Conservation (phyloP, 2,113 vertebrate species). For the Corvus moneduloides region DNA sequence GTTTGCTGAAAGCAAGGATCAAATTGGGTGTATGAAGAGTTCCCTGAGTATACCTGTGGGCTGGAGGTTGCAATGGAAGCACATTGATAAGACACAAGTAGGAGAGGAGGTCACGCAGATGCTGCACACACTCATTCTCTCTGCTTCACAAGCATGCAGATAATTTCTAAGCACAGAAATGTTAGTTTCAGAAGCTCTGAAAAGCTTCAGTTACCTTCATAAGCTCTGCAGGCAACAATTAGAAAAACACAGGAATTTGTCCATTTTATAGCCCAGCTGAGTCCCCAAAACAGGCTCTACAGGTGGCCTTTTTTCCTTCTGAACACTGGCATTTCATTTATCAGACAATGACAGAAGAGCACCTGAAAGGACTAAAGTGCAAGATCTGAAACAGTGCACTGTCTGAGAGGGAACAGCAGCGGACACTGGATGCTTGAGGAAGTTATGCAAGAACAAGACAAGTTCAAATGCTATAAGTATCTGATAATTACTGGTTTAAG, state of each 20-base stretch:
- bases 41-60: background rate
- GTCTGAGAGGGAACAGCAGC: background rate
- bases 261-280: background rate
- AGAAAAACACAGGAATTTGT: background rate
- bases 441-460: background rate
- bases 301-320: background rate
- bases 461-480: background rate
- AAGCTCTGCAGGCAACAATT: background rate
- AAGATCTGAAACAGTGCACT: background rate
- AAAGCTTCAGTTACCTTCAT: background rate
- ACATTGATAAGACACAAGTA: rapidly evolving
- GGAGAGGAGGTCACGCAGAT: background rate
- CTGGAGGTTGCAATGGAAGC: background rate
- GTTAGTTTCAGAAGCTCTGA: background rate
- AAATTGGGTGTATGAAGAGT: background rate
- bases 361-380: background rate
- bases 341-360: background rate
- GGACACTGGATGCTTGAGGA: background rate
- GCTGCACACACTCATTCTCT: background rate
- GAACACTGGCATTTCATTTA: background rate
- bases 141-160: background rate
- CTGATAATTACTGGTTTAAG: background rate
- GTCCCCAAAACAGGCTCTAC: background rate
- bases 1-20: background rate
- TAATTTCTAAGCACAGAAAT: background rate